phyloP scores from a whole-genome alignment of 2,888 invertebrate genomes.

The Tridacna crocea region DNA sequence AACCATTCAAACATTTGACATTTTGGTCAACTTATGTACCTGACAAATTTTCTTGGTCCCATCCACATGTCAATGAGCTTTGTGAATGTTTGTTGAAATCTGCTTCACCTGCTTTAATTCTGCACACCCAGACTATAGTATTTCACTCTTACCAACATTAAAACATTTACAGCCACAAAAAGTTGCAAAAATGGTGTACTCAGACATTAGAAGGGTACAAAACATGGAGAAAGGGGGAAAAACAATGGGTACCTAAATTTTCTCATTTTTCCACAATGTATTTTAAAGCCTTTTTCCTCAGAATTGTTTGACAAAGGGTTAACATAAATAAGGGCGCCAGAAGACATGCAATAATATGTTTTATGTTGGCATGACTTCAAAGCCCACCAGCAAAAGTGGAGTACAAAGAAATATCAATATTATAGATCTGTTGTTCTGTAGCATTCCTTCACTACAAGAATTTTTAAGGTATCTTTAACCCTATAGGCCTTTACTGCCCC shows the following conservation, averaged over 20 bases:
- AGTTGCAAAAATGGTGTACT: not conserved
- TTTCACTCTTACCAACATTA: too few relatives aligned
- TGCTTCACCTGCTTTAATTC: too few relatives aligned
- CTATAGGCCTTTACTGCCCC: too few relatives aligned
- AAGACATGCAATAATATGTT: conserved; percentile 1
- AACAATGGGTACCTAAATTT: not conserved
- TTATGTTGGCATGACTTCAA: conserved; percentile 12
- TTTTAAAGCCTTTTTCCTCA: not conserved
- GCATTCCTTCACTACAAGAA: not conserved
- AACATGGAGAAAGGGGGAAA: not conserved
- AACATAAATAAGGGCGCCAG: not conserved
- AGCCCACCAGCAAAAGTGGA: not conserved
- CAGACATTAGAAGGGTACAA: not conserved
- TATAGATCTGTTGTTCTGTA: not conserved
- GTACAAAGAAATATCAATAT: not conserved
- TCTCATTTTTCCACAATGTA: not conserved
- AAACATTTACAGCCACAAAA: not conserved
- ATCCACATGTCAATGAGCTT: too few relatives aligned
- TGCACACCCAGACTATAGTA: too few relatives aligned
- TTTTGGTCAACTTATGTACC: too few relatives aligned
- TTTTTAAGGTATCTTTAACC: not conserved
- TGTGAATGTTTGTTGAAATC: too few relatives aligned
- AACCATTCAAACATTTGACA: too few relatives aligned
- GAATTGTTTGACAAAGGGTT: not conserved
- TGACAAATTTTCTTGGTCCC: too few relatives aligned